These are phyloP conservation scores for Mythimna lalbum DNA, from an alignment of 2,888 invertebrate species.

Conservation along the genomic window DNA sequence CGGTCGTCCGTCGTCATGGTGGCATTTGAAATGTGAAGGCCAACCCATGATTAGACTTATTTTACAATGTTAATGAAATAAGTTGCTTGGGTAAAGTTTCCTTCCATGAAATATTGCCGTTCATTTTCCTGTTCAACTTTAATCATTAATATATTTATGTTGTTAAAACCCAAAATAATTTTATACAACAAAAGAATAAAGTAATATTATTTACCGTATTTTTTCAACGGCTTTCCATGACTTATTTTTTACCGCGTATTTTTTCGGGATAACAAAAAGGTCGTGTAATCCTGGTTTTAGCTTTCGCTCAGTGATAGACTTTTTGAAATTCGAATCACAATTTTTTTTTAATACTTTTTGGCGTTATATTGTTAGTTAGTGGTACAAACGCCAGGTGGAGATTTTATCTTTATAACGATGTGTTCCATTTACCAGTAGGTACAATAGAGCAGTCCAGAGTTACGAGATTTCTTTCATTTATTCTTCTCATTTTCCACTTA, in stretches of 20 bases:
- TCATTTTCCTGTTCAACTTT: conserved; percentile 28
- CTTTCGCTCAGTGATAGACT: too few relatives aligned
- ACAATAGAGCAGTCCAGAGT: too few relatives aligned
- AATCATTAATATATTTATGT: background rate
- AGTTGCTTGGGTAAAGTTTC: background rate
- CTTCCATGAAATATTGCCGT: background rate
- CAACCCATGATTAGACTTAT: conserved; percentile 7
- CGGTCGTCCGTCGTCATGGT: conserved; percentile 6
- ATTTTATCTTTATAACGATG: too few relatives aligned
- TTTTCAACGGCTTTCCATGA: background rate
- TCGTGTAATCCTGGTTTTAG: too few relatives aligned
- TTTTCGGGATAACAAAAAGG: background rate
- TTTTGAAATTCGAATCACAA: too few relatives aligned
- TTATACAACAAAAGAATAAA: background rate
- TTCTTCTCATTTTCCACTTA: too few relatives aligned
- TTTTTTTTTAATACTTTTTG: too few relatives aligned
- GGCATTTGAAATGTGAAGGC: conserved; percentile 10
- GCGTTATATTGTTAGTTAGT: too few relatives aligned
- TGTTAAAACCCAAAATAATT: conserved; percentile 1
- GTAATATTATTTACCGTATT: background rate
- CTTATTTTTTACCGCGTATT: background rate
- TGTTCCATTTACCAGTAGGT: too few relatives aligned
- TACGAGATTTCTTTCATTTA: too few relatives aligned
- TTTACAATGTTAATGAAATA: background rate
- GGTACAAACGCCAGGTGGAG: too few relatives aligned